Conservation (phyloP, 37 sponge, comb jelly and placozoan genomes). For the Ephydatia muelleri region DNA sequence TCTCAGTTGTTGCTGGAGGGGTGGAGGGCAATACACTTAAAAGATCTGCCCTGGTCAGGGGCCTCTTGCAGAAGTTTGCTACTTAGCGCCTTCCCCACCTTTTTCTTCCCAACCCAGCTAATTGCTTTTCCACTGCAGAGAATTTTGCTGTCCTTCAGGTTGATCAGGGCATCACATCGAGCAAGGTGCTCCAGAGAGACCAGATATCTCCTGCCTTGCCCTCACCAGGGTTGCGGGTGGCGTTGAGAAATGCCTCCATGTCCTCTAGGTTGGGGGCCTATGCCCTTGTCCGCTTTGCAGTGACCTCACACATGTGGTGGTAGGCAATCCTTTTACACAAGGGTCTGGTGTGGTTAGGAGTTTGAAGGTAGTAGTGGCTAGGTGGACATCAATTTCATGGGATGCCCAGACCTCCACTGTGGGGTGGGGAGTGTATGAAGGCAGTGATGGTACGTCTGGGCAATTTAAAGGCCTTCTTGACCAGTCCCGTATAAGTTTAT, state of each 20-base stretch:
- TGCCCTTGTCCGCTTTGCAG: not conserved
- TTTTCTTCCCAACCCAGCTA: not conserved
- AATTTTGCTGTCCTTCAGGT: not conserved
- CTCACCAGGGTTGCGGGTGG: not conserved
- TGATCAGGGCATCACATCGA: not conserved
- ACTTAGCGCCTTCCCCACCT: not conserved
- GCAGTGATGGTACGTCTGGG: conserved; percentile 10
- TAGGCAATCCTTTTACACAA: not conserved
- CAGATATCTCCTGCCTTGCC: not conserved
- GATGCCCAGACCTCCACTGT: conserved; percentile 43
- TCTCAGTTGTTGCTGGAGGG: not conserved
- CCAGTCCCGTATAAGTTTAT: conserved; percentile 1
- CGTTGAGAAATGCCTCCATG: not conserved
- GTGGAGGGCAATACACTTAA: too few species aligned
- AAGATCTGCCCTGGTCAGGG: conserved; percentile 38
- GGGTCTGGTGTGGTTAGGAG: not conserved
- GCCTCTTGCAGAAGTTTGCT: not conserved
- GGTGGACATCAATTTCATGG: not conserved
- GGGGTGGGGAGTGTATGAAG: conserved; percentile 19
- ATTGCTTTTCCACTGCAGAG: not conserved
- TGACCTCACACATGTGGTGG: not conserved
- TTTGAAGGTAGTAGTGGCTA: not conserved
- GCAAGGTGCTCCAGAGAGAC: conserved; percentile 9
- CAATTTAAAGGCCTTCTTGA: conserved; percentile 15
- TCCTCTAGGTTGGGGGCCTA: not conserved